Base-by-base conservation (phyloP, 2,888 invertebrate genomes). In the Ptilodon capucinus region DNA sequence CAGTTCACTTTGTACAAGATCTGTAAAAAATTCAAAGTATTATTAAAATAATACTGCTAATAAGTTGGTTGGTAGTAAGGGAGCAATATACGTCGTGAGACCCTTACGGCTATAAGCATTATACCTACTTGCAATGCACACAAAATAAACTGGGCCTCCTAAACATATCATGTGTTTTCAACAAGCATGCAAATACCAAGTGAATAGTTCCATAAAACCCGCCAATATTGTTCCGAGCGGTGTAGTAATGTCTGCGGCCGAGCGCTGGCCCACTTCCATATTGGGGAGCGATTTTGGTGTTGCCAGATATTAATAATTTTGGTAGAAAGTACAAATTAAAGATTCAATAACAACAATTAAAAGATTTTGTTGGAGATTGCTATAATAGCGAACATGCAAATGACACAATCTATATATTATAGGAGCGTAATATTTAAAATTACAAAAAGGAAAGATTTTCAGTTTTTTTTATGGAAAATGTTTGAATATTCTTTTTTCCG, bases 241-340 rank as follows among this genome's bases (percentile, higher is more conserved):
- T 54, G 49, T 50, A 52, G 58, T 51, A 57, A 57, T 54, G 61
- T 51, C 41, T 55, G 65, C 58, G 48, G 49, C 65, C 54, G 54
- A 53, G 54, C 57, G 65, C 64, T 64, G 66, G 64, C 66, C 44
- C 40, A 5, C 55, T 59, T 65, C 66, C 64, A 64, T 55, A 48
- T 14, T 14, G 32, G 32, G 13, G n/a, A 32, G 8, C 32, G 6
- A 3, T 14, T 7, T 2, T 7, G 7, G 32, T 32, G 32, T 32
- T 13, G 32, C 32, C 32, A 32, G 14, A 6, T 32, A n/a, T 32
- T 1, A 14, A 13, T 8, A 6, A 1, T 32, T 32, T 32, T 14
- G 5, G 14, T 32, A 9, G n/a, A n/a, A 1, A 2, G 32, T 32
- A 14, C 32, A n/a, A n/a, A n/a, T 28, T 28, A 3, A 4, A 28